These are phyloP conservation scores for Vanessa tameamea DNA, from an alignment of 1,140 invertebrate genomes.

Conservation along the genomic window DNA sequence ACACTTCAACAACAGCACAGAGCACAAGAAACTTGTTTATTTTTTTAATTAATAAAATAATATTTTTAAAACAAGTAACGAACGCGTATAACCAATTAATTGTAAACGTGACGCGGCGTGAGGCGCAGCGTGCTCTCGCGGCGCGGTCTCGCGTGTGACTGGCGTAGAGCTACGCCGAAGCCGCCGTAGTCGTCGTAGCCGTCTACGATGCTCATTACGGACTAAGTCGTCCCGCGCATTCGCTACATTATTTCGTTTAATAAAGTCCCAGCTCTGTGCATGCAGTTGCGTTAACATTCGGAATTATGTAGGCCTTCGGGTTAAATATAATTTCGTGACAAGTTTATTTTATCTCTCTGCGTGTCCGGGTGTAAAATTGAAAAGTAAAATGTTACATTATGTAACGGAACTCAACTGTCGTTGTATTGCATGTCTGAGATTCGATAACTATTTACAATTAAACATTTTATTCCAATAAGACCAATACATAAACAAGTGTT, in stretches of 20 bases:
- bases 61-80: constrained; percentile 18
- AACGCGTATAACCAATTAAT: constrained; percentile 29
- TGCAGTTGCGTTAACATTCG: constrained; percentile 57
- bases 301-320: not conserved
- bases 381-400: too few species aligned
- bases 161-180: constrained; percentile 41
- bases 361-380: not conserved
- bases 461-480: too few species aligned
- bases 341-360: not conserved
- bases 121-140: constrained; percentile 44
- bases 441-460: too few species aligned
- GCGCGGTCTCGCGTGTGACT: constrained; percentile 43
- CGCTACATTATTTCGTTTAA: constrained; percentile 65
- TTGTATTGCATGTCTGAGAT: too few species aligned
- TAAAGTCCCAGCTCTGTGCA: constrained; percentile 55
- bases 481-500: too few species aligned
- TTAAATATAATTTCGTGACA: constrained; percentile 1
- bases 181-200: constrained; percentile 41
- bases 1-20: constrained; percentile 30
- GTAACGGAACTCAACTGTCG: too few species aligned
- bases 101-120: constrained; percentile 20
- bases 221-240: constrained; percentile 45
- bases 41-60: constrained; percentile 11
- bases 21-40: constrained; percentile 16
- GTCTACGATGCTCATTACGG: constrained; percentile 53